A percentile compares a stretch with the other conserved stretches of the same genome.
Evolutionary conservation across 2,797 vertebrate species (phyloP).

Genomic region (Helostoma temminkii): DNA sequence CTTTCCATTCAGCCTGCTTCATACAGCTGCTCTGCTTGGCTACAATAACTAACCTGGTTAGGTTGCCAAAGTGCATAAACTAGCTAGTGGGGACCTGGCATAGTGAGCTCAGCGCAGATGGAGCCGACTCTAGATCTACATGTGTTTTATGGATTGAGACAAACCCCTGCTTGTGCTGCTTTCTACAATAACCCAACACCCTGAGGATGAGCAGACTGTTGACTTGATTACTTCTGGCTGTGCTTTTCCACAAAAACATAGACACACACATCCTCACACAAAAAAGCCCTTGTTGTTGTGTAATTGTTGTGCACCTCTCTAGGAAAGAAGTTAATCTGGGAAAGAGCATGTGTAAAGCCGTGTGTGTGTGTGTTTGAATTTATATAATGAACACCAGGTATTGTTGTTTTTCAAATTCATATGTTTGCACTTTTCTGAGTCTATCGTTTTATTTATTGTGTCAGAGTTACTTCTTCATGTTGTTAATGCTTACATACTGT

Average conservation of each 20-base stretch:
- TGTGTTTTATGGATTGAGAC: background rate
- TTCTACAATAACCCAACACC: slow-evolving; percentile 37
- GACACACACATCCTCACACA: background rate
- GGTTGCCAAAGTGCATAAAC: slow-evolving; percentile 13
- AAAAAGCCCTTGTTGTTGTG: slow-evolving; percentile 21
- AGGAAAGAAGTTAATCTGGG: background rate
- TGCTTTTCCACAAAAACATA: background rate
- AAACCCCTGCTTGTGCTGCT: slow-evolving; percentile 30
- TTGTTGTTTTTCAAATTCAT: background rate
- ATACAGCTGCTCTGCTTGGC: slow-evolving; percentile 21
- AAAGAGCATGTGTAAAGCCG: no score
- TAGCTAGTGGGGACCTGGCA: no score
- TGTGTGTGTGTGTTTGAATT: slow-evolving; percentile 8
- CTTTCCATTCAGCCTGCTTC: slow-evolving; percentile 12
- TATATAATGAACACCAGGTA: background rate
- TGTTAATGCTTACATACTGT: slow-evolving; percentile 7
- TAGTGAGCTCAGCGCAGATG: slow-evolving; percentile 3
- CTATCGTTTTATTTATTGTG: background rate
- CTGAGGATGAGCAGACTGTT: slow-evolving; percentile 38
- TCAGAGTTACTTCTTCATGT: background rate
- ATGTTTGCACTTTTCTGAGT: background rate
- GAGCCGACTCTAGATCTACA: slow-evolving; percentile 3
- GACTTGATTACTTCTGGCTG: background rate
- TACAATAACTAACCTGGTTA: slow-evolving; percentile 11
- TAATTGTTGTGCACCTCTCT: background rate